Conservation (phyloP, 2,797 vertebrate species). For the Enteromius afrohamiltoni region DNA sequence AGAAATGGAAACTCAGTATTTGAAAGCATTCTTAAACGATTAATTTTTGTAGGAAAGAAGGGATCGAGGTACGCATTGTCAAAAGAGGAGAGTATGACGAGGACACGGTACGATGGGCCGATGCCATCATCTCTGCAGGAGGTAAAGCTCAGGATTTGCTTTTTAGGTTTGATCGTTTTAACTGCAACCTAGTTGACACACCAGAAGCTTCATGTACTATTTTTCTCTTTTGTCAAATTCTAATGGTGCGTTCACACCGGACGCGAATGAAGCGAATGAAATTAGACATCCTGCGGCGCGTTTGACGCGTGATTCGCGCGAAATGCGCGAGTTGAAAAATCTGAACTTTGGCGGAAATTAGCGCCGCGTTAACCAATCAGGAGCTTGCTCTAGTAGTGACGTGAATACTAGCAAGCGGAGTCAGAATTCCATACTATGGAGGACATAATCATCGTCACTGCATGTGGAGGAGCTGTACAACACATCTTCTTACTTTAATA, state of each 20-base stretch:
- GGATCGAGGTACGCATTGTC: conserved; percentile 88
- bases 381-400: too few species aligned
- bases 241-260: neutral
- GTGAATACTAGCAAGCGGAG: too few species aligned
- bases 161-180: neutral
- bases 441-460: too few species aligned
- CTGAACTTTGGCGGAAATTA: too few species aligned
- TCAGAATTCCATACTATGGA: too few species aligned
- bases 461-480: too few species aligned
- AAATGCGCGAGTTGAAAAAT: too few species aligned
- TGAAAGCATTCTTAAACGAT: neutral
- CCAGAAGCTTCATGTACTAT: neutral
- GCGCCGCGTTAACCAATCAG: too few species aligned
- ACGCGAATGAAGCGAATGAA: too few species aligned
- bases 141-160: conserved; percentile 72
- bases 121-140: conserved; percentile 94
- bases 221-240: neutral
- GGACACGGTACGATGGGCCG: conserved; percentile 93
- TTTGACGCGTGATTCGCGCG: too few species aligned
- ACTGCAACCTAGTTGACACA: neutral
- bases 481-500: too few species aligned
- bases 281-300: too few species aligned
- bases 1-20: neutral
- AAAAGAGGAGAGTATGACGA: conserved; percentile 92
- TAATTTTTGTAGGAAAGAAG: conserved; percentile 79